phyloP scores from a whole-genome alignment of 2,888 invertebrate genomes.

The Norana najaformis region DNA sequence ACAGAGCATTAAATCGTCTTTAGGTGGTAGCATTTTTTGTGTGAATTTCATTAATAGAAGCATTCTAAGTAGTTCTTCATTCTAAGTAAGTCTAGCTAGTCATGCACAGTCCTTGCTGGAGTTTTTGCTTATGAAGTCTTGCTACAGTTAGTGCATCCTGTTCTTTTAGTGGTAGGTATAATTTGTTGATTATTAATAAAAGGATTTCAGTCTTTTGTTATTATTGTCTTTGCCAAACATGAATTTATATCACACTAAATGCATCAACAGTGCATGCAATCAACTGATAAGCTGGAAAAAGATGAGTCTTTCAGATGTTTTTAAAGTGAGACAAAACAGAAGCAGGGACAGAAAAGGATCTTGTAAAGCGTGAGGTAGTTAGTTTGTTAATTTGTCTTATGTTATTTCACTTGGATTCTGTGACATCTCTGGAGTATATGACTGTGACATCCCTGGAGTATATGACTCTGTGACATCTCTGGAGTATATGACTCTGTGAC shows the following conservation, averaged over 20 bases:
- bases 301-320: not conserved
- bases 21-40: too few species aligned
- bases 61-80: too few species aligned
- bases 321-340: not conserved
- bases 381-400: too few species aligned
- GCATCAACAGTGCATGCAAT: not conserved
- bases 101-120: not conserved
- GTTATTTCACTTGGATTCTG: not conserved
- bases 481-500: too few species aligned
- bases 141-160: not conserved
- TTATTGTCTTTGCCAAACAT: not conserved
- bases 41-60: too few species aligned
- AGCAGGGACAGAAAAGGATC: not conserved
- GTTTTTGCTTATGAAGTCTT: not conserved
- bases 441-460: too few species aligned
- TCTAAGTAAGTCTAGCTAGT: too few species aligned
- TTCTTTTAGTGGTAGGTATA: not conserved
- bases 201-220: not conserved
- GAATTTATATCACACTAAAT: not conserved
- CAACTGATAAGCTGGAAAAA: not conserved
- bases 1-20: too few species aligned
- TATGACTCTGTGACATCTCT: too few species aligned
- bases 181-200: not conserved
- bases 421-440: too few species aligned
- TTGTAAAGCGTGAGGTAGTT: not conserved